Evolutionary conservation across 2,113 vertebrate genomes (phyloP).

Genomic region (Amblyornis subalaris): DNA sequence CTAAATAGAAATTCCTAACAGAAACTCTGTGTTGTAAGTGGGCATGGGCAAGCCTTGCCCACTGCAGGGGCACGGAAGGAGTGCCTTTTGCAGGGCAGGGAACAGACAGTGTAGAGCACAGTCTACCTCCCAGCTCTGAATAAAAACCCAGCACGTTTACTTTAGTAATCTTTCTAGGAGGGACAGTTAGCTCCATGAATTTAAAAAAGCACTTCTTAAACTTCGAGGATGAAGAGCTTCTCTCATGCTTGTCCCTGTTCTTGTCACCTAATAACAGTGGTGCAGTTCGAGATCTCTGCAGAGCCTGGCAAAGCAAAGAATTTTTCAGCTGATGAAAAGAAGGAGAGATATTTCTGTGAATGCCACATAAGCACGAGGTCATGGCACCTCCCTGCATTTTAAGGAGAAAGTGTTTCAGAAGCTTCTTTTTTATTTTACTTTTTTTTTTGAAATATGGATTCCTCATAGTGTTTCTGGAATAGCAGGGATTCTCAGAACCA

Average conservation of each 20-base stretch:
- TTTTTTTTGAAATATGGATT: neutral
- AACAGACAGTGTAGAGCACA: neutral
- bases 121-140: neutral
- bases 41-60: neutral
- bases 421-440: neutral
- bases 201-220: neutral
- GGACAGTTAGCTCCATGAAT: neutral
- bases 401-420: neutral
- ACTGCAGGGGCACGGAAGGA: neutral
- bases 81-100: neutral
- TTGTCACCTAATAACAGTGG: neutral
- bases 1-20: neutral
- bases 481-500: neutral
- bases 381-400: neutral
- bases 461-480: neutral
- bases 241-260: neutral
- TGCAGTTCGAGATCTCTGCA: neutral
- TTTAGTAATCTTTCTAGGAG: neutral
- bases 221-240: neutral
- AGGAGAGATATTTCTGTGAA: neutral
- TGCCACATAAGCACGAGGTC: neutral
- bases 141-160: neutral
- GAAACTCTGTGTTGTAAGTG: neutral
- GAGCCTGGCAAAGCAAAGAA: neutral
- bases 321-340: neutral